Evolutionary conservation across 2,113 vertebrate species (phyloP).

Genomic region (Lamprotornis superbus): DNA sequence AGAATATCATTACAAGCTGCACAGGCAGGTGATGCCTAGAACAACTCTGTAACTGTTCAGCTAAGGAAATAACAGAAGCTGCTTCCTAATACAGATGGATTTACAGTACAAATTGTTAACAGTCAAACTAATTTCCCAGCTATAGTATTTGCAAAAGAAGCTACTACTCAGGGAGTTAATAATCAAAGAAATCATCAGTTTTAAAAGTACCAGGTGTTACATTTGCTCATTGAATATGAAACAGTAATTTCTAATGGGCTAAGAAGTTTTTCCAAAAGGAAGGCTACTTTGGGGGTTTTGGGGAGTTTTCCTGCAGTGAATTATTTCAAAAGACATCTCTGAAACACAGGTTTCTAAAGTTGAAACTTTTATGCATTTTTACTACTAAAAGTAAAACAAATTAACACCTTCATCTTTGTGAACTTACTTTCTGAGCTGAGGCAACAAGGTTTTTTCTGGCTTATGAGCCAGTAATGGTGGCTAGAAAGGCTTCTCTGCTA

Average conservation of each 20-base stretch:
- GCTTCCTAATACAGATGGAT: background rate
- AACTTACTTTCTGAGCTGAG: background rate
- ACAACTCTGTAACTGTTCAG: background rate
- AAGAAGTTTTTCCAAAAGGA: background rate
- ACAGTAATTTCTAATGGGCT: background rate
- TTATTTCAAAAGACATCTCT: background rate
- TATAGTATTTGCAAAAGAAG: background rate
- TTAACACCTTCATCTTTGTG: background rate
- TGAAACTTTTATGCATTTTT: background rate
- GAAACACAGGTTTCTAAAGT: background rate
- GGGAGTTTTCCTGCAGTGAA: background rate
- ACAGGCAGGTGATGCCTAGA: background rate
- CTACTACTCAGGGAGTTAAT: background rate
- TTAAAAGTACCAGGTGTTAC: background rate
- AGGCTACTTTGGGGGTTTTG: accelerated
- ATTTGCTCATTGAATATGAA: background rate
- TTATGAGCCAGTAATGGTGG: background rate
- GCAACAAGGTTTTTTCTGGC: background rate
- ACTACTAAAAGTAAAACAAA: background rate
- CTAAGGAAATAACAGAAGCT: background rate
- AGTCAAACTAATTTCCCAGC: background rate
- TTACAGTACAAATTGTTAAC: background rate
- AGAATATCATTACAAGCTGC: background rate
- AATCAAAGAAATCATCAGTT: background rate
- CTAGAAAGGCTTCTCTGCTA: background rate